Evolutionary conservation across 2,888 invertebrate genomes (phyloP).

Genomic region (Oxyscelio sp.): DNA sequence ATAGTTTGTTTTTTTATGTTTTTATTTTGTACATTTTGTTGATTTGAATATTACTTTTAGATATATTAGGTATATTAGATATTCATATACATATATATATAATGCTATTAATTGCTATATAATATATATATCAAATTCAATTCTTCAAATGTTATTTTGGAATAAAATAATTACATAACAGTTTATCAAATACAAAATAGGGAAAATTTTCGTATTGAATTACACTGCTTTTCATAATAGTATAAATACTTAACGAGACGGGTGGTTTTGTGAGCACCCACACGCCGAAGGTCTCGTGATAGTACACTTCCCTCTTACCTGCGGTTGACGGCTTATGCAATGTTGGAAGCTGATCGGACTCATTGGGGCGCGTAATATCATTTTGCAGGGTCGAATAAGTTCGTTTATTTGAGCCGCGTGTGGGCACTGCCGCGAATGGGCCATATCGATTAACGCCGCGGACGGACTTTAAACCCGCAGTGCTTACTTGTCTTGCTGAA

Average conservation of each 20-base stretch:
- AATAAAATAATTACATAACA: too few species aligned
- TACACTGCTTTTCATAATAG: too few species aligned
- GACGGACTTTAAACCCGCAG: slow-evolving; percentile 71
- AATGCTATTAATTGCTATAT: too few species aligned
- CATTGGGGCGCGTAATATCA: slow-evolving; percentile 86
- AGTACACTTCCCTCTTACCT: slow-evolving; percentile 77
- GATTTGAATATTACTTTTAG: too few species aligned
- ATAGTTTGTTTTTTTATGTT: too few species aligned
- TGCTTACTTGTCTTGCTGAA: slow-evolving; percentile 70
- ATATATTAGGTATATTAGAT: too few species aligned
- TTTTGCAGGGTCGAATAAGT: slow-evolving; percentile 86
- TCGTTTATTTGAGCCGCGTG: slow-evolving; percentile 84
- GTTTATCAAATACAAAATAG: too few species aligned
- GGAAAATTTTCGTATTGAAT: too few species aligned
- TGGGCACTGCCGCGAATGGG: slow-evolving; percentile 78
- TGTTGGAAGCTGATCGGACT: slow-evolving; percentile 86
- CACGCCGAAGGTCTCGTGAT: slow-evolving; percentile 51
- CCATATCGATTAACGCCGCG: slow-evolving; percentile 82
- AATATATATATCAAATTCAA: too few species aligned
- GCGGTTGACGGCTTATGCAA: slow-evolving; percentile 86
- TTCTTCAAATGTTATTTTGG: too few species aligned
- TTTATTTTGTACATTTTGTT: too few species aligned
- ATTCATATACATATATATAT: too few species aligned
- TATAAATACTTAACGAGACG: slow-evolving; percentile 44
- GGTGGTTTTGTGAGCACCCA: slow-evolving; percentile 20